These are phyloP conservation scores for Bruchidius siliquastri DNA, from an alignment of 2,888 invertebrate species.

Conservation along the genomic window DNA sequence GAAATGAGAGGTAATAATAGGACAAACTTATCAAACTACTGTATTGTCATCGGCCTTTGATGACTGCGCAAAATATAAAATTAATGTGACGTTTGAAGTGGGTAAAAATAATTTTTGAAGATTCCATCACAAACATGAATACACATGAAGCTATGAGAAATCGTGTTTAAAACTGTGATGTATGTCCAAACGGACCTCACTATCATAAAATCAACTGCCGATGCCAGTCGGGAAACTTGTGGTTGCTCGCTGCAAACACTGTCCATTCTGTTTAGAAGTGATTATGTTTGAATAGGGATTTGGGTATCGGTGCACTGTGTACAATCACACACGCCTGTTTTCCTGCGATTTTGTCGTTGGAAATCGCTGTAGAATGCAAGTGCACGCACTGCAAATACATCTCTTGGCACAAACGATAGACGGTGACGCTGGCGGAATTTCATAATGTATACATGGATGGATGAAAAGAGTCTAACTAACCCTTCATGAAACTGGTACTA, in stretches of 20 bases:
- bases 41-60: too few relatives aligned
- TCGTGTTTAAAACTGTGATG: too few relatives aligned
- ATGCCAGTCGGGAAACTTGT: neutral
- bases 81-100: too few relatives aligned
- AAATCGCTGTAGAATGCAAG: neutral
- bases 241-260: neutral
- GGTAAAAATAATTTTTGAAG: too few relatives aligned
- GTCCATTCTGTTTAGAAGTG: neutral
- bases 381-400: neutral
- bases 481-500: too few relatives aligned
- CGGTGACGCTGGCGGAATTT: too few relatives aligned
- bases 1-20: too few relatives aligned
- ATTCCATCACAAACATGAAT: too few relatives aligned
- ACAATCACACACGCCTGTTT: neutral
- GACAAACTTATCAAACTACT: too few relatives aligned
- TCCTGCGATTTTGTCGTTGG: neutral
- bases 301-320: neutral
- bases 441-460: too few relatives aligned
- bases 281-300: neutral
- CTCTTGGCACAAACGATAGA: neutral
- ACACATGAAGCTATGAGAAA: neutral
- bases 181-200: neutral
- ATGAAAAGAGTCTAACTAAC: too few relatives aligned
- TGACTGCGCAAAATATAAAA: too few relatives aligned
- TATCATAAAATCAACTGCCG: neutral